Evolutionary conservation across 2,888 invertebrate genomes (phyloP).

Genomic region (Anorthoa munda): DNA sequence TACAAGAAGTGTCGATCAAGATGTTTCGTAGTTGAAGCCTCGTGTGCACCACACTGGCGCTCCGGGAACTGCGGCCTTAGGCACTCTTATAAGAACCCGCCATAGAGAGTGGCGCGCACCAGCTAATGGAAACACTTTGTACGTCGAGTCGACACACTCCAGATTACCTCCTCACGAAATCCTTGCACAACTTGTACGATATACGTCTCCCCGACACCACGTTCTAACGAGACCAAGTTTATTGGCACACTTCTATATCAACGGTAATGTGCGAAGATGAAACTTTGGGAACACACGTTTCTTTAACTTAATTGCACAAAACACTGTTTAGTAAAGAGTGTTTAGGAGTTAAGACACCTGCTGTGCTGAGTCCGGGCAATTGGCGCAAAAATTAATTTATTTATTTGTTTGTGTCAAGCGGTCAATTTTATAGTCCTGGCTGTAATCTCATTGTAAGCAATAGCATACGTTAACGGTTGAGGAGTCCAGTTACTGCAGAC

Average conservation of each 20-base stretch:
- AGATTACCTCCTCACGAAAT: not conserved
- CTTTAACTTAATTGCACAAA: not conserved
- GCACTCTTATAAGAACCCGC: not conserved
- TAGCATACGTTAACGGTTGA: slow-evolving; percentile 1
- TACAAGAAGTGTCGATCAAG: not conserved
- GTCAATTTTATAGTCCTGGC: not conserved
- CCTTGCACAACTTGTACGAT: not conserved
- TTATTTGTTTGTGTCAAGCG: not conserved
- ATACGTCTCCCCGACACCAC: not conserved
- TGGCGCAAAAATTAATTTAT: not conserved
- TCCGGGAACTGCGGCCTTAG: not conserved
- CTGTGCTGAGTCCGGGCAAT: not conserved
- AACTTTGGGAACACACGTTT: not conserved
- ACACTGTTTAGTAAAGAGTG: slow-evolving; percentile 24
- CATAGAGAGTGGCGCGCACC: not conserved
- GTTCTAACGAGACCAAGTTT: not conserved
- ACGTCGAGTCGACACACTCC: slow-evolving; percentile 11
- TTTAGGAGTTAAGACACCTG: slow-evolving; percentile 8
- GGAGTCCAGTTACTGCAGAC: not conserved
- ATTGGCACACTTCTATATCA: not conserved
- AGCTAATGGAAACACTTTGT: slow-evolving; percentile 12
- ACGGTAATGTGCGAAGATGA: not conserved
- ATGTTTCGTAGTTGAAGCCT: not conserved
- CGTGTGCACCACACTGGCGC: not conserved
- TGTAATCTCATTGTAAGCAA: not conserved